These are phyloP conservation scores for Phodopus roborovskii DNA, from an alignment of 2,113 vertebrate species.

Conservation along the genomic window DNA sequence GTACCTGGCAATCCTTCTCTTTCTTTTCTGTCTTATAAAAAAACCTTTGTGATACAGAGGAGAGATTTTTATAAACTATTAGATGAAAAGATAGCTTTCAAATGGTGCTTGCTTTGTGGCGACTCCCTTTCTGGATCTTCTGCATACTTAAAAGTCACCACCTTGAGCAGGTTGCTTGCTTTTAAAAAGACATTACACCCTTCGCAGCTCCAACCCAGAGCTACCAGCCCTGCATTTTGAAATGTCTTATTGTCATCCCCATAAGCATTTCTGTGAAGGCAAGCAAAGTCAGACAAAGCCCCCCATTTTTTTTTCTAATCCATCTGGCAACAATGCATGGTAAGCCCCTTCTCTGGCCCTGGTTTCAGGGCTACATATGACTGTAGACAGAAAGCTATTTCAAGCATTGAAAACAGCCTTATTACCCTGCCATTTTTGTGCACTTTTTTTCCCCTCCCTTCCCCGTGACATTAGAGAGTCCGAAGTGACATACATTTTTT, in stretches of 20 bases:
- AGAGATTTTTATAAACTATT: constrained; percentile 86
- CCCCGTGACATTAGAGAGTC: constrained; percentile 99
- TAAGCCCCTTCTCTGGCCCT: constrained; percentile 78
- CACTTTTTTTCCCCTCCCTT: constrained; percentile 77
- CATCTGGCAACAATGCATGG: constrained; percentile 73
- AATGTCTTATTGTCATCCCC: constrained; percentile 82
- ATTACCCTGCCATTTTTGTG: constrained; percentile 93
- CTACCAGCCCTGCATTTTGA: constrained; percentile 73
- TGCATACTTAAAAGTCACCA: constrained; percentile 88
- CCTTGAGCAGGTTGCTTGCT: constrained; percentile 82
- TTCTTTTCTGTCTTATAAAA: constrained; percentile 28
- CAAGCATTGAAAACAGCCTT: constrained; percentile 95
- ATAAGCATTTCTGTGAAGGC: constrained; percentile 84
- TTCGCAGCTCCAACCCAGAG: constrained; percentile 71
- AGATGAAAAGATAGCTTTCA: constrained; percentile 86
- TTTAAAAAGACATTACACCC: constrained; percentile 77
- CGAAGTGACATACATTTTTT: constrained; percentile 99
- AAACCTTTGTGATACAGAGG: constrained; percentile 80
- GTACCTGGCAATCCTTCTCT: constrained; percentile 83
- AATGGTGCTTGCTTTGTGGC: constrained; percentile 82
- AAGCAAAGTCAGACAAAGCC: constrained; percentile 86
- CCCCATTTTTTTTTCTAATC: constrained; percentile 68
- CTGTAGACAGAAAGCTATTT: constrained; percentile 95
- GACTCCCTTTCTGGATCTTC: constrained; percentile 81
- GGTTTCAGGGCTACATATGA: constrained; percentile 83